Evolutionary conservation across 2,113 vertebrate genomes (phyloP).

Genomic region (Sinocyclocheilus grahami): DNA sequence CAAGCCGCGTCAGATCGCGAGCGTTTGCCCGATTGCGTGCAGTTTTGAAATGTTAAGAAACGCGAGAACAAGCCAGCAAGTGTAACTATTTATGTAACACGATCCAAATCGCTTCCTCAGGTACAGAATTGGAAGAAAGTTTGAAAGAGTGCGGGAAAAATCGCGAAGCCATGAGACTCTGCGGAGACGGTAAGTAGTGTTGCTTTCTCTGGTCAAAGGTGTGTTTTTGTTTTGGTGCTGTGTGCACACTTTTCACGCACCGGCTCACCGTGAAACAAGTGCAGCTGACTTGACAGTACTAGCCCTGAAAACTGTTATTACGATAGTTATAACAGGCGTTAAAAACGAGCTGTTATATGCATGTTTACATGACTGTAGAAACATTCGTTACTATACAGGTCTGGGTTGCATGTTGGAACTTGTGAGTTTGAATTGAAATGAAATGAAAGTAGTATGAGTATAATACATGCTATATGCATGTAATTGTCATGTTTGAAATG

Average conservation of each 20-base stretch:
- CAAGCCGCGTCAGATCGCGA: constrained; percentile 66
- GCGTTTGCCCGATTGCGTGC: constrained; percentile 73
- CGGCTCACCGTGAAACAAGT: constrained; percentile 54
- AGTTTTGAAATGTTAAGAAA: constrained; percentile 76
- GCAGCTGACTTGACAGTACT: constrained; percentile 22
- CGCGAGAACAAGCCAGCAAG: constrained; percentile 74
- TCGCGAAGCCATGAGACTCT: constrained; percentile 97
- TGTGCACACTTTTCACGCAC: constrained; percentile 57
- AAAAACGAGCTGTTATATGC: neutral
- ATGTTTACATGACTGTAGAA: neutral
- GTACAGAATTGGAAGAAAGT: constrained; percentile 94
- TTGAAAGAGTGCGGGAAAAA: constrained; percentile 96
- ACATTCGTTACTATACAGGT: neutral
- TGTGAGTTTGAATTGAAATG: neutral
- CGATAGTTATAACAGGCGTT: neutral
- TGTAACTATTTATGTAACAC: constrained; percentile 77
- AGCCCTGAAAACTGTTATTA: constrained; percentile 24
- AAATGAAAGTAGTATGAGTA: neutral
- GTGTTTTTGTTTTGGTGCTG: constrained; percentile 71
- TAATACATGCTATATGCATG: neutral
- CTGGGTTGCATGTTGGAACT: neutral
- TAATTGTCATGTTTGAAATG: neutral
- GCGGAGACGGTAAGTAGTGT: constrained; percentile 93
- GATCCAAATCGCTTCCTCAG: constrained; percentile 75
- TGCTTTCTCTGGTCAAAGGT: constrained; percentile 68